Conservation (phyloP, 30 jellyfish, hydroid and myxozoan genomes). For the Hydractinia echinata region DNA sequence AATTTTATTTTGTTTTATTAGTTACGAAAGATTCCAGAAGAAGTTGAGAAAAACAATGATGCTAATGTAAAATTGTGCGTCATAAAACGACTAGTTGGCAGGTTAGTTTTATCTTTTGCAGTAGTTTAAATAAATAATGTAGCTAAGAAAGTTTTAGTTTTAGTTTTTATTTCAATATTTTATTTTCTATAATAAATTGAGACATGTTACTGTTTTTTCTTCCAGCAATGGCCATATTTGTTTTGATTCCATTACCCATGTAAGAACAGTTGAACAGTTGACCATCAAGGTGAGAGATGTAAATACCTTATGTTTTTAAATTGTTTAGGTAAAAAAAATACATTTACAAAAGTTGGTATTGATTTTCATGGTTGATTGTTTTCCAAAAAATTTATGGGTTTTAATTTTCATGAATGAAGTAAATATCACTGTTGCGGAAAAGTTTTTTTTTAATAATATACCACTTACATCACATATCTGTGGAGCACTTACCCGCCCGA, state of each 20-base stretch:
- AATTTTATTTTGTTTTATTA: neutral
- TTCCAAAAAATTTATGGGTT: no score
- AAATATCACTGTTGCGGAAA: no score
- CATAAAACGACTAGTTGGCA: conserved; percentile 33
- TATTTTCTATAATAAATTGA: neutral
- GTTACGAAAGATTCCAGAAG: conserved; percentile 48
- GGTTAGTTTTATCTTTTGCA: conserved; percentile 16
- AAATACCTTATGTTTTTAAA: neutral
- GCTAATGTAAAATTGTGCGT: conserved; percentile 37
- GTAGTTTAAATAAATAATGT: no score
- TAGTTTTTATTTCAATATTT: neutral
- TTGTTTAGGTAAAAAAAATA: no score
- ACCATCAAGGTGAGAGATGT: conserved; percentile 52
- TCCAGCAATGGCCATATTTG: conserved; percentile 49
- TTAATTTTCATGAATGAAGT: no score
- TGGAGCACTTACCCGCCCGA: no score
- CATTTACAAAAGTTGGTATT: no score
- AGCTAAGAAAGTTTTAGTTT: neutral
- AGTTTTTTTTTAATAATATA: no score
- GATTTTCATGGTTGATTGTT: no score
- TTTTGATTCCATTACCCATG: conserved; percentile 63
- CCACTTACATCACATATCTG: no score
- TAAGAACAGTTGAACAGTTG: conserved; percentile 62
- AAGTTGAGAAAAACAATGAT: conserved; percentile 43
- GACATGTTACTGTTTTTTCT: neutral